These are phyloP conservation scores for Cheilosia soror DNA, from an alignment of 2,888 invertebrate species.

Conservation along the genomic window DNA sequence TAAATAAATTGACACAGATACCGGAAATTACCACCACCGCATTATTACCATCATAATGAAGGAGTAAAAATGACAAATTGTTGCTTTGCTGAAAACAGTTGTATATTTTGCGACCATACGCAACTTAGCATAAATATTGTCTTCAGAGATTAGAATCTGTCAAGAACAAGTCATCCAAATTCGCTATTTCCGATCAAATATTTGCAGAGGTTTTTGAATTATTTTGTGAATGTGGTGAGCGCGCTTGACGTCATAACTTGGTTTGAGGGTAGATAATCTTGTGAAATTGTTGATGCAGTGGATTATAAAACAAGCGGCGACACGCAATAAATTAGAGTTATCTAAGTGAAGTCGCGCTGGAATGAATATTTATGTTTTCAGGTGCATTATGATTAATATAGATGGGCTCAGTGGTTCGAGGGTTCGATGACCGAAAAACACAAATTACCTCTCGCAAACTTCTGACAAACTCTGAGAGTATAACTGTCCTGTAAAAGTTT, in stretches of 20 bases:
- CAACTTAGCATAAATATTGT: constrained; percentile 11
- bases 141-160: constrained; percentile 20
- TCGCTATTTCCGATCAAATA: constrained; percentile 68
- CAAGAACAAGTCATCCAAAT: constrained; percentile 12
- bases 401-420: no score
- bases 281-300: neutral
- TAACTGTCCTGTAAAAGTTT: no score
- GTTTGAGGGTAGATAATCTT: neutral
- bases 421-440: no score
- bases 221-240: constrained; percentile 6
- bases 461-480: no score
- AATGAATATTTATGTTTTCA: neutral
- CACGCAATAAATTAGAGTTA: neutral
- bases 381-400: no score
- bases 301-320: neutral
- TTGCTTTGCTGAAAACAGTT: neutral
- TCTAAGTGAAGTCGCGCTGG: neutral
- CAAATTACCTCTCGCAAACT: no score
- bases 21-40: constrained; percentile 22
- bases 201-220: constrained; percentile 21
- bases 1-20: neutral
- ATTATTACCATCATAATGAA: neutral
- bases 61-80: neutral
- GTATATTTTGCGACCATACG: constrained; percentile 3
- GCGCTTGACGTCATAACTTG: constrained; percentile 25